phyloP scores from a whole-genome alignment of 2,888 invertebrate species.

The Tipula helvola region DNA sequence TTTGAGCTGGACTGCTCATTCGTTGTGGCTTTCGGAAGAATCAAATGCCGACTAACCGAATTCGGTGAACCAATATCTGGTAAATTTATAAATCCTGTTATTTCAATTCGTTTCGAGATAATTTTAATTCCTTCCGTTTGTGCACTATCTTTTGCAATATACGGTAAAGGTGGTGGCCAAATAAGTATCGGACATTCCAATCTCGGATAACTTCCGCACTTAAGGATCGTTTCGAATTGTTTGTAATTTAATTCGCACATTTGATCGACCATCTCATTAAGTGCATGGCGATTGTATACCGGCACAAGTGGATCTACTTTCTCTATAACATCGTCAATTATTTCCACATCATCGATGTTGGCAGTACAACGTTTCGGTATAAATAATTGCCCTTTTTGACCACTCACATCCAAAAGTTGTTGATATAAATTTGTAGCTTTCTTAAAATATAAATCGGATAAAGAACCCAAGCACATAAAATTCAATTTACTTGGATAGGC shows the following conservation, averaged over 20 bases:
- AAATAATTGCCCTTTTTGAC: slow-evolving; percentile 48
- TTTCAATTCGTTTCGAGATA: slow-evolving; percentile 61
- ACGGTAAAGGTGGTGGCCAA: slow-evolving; percentile 56
- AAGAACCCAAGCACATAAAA: slow-evolving; percentile 54
- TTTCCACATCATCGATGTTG: background rate
- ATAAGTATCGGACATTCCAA: slow-evolving; percentile 58
- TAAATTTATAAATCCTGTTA: slow-evolving; percentile 80
- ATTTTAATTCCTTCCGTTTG: slow-evolving; percentile 25
- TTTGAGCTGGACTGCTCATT: slow-evolving; percentile 25
- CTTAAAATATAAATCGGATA: slow-evolving; percentile 45
- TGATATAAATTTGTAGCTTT: slow-evolving; percentile 44
- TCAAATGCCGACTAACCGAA: slow-evolving; percentile 77
- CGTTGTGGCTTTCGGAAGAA: slow-evolving; percentile 51
- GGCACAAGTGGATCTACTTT: background rate
- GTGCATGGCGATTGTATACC: slow-evolving; percentile 20
- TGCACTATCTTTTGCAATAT: slow-evolving; percentile 17
- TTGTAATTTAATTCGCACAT: slow-evolving; percentile 61
- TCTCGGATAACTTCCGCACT: slow-evolving; percentile 51
- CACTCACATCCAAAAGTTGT: slow-evolving; percentile 63
- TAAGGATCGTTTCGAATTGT: slow-evolving; percentile 56
- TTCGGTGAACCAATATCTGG: slow-evolving; percentile 85
- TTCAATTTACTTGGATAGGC: slow-evolving; percentile 71
- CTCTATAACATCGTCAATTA: background rate
- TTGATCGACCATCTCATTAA: slow-evolving; percentile 45
- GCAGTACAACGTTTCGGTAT: slow-evolving; percentile 38